These are phyloP conservation scores for Oryzaephilus surinamensis DNA, from an alignment of 1,140 invertebrate species.

Conservation along the genomic window DNA sequence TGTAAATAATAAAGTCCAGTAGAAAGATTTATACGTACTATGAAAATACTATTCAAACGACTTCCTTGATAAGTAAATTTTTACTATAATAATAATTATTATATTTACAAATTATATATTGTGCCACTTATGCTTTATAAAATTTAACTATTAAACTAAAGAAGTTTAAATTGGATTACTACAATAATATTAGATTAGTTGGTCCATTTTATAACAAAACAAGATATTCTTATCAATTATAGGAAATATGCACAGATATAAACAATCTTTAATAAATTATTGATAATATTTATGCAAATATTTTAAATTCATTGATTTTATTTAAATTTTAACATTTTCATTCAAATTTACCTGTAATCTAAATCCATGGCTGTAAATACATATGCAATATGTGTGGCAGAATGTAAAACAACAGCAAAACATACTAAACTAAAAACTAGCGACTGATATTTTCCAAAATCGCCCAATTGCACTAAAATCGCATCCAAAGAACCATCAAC, in stretches of 20 bases:
- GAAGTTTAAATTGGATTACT: neutral
- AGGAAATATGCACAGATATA: too few species aligned
- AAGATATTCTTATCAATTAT: too few species aligned
- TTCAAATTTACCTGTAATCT: conserved; percentile 39
- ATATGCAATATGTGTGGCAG: conserved; percentile 50
- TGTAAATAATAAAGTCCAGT: neutral
- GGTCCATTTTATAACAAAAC: too few species aligned
- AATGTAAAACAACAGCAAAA: conserved; percentile 45
- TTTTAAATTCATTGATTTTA: neutral
- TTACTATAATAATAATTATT: neutral
- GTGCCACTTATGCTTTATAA: too few species aligned
- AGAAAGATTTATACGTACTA: neutral
- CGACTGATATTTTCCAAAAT: conserved; percentile 44
- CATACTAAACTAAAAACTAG: conserved; percentile 39
- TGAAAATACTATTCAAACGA: neutral
- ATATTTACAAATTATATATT: too few species aligned
- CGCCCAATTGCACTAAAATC: conserved; percentile 35
- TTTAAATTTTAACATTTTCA: neutral
- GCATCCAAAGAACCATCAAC: conserved; percentile 28
- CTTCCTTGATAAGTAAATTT: neutral
- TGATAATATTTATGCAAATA: neutral
- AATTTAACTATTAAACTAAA: too few species aligned
- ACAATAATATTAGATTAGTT: neutral
- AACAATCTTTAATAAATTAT: neutral
- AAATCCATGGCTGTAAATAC: conserved; percentile 49